A percentile compares a stretch with the other conserved stretches of the same genome.
These are phyloP conservation scores for Platycheirus rosarum DNA, from an alignment of 2,888 invertebrate species.

Conservation along the genomic window DNA sequence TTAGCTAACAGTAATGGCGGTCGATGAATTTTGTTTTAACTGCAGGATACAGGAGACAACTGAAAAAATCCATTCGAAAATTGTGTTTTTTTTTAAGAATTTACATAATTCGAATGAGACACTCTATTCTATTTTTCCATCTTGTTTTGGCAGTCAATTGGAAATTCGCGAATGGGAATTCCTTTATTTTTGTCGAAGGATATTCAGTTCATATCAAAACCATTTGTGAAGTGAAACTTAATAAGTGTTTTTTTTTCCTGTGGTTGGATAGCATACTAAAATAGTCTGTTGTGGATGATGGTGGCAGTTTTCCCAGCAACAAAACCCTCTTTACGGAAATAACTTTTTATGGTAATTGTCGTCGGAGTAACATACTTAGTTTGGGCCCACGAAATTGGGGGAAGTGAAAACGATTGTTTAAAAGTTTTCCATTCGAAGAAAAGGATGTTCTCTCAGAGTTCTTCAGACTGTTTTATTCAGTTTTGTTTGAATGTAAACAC, in stretches of 20 bases:
- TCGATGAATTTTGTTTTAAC: conserved; percentile 30
- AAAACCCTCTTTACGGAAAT: conserved; percentile 26
- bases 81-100: conserved; percentile 38
- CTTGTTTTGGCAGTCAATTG: conserved; percentile 41
- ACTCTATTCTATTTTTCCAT: background rate
- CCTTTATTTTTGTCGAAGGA: conserved; percentile 20
- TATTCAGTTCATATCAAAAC: conserved; percentile 62
- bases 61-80: conserved; percentile 40
- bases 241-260: conserved; percentile 52
- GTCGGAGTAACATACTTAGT: conserved; percentile 30
- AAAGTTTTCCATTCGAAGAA: conserved; percentile 34
- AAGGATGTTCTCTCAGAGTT: conserved; percentile 33
- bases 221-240: conserved; percentile 63
- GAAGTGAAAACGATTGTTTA: conserved; percentile 59
- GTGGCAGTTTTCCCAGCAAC: conserved; percentile 1
- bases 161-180: conserved; percentile 14
- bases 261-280: background rate
- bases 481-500: too few relatives aligned
- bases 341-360: conserved; percentile 65
- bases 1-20: conserved; percentile 1
- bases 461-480: conserved; percentile 45
- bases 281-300: conserved; percentile 2
- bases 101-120: conserved; percentile 52
- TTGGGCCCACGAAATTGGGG: conserved; percentile 1
- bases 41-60: conserved; percentile 20